These are phyloP conservation scores for Stegodyphus dumicola DNA, from an alignment of 1,140 invertebrate species.

Conservation along the genomic window DNA sequence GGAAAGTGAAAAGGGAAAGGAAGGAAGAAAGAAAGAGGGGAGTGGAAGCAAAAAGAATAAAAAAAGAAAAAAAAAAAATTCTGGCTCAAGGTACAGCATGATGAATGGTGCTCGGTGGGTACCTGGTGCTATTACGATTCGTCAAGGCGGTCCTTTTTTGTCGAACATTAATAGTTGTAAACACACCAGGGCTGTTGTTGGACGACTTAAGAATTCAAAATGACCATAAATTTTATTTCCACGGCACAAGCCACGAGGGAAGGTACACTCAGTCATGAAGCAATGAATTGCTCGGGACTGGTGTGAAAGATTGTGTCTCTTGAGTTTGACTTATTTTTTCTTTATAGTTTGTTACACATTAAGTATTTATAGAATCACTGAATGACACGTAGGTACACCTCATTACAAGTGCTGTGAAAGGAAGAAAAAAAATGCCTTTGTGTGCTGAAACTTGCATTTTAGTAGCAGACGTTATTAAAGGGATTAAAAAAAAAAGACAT, in stretches of 20 bases:
- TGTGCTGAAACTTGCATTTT: no score
- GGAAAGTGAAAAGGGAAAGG: conserved; percentile 29
- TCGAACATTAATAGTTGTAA: conserved; percentile 50
- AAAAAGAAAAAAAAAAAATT: not conserved
- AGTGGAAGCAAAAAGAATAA: not conserved
- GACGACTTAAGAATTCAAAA: conserved; percentile 8
- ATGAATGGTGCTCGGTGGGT: conserved; percentile 38
- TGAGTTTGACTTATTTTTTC: no score
- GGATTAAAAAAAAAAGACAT: no score
- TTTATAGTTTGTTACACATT: no score
- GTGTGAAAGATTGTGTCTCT: no score
- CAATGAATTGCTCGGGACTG: no score
- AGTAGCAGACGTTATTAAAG: no score
- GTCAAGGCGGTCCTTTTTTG: conserved; percentile 27
- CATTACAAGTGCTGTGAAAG: no score
- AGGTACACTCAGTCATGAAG: not conserved
- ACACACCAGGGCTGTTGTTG: conserved; percentile 47
- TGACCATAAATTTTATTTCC: conserved; percentile 14
- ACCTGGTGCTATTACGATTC: conserved; percentile 34
- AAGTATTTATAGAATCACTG: no score
- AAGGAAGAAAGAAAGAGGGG: conserved; percentile 14
- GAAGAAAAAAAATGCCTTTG: no score
- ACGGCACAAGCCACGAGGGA: not conserved
- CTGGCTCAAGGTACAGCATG: not conserved
- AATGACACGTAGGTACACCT: no score